Percentiles rank a stretch among this genome's conserved stretches.
These are phyloP conservation scores for Nomada ferruginata DNA, from an alignment of 2,888 invertebrate genomes.

Conservation along the genomic window DNA sequence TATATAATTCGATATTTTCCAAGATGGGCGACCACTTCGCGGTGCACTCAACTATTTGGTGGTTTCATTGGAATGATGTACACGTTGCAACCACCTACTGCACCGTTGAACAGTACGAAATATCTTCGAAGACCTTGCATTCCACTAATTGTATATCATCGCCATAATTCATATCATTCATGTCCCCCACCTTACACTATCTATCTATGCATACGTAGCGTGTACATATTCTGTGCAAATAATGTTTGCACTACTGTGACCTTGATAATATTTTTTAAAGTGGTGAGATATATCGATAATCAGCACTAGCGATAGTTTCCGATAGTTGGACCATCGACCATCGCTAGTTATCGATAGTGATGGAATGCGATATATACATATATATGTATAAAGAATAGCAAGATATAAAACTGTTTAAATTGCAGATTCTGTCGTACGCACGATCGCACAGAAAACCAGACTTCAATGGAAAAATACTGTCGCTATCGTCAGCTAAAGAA, in stretches of 20 bases:
- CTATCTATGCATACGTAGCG: too few species aligned
- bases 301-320: too few species aligned
- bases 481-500: too few species aligned
- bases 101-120: background rate
- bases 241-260: background rate
- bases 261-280: background rate
- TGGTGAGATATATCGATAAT: too few species aligned
- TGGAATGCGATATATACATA: too few species aligned
- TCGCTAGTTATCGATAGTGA: too few species aligned
- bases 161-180: constrained; percentile 24
- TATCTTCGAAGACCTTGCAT: constrained; percentile 18
- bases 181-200: background rate
- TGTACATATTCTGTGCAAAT: background rate
- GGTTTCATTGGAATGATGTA: constrained; percentile 10
- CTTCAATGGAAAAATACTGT: too few species aligned
- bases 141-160: background rate
- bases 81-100: background rate
- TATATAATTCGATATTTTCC: constrained; percentile 12
- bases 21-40: constrained; percentile 8
- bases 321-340: too few species aligned
- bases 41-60: background rate
- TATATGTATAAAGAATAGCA: too few species aligned
- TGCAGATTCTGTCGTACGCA: too few species aligned
- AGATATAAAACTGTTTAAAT: too few species aligned
- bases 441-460: too few species aligned